Evolutionary conservation across 2,888 invertebrate species (phyloP).

Genomic region (Cerastis rubricosa): DNA sequence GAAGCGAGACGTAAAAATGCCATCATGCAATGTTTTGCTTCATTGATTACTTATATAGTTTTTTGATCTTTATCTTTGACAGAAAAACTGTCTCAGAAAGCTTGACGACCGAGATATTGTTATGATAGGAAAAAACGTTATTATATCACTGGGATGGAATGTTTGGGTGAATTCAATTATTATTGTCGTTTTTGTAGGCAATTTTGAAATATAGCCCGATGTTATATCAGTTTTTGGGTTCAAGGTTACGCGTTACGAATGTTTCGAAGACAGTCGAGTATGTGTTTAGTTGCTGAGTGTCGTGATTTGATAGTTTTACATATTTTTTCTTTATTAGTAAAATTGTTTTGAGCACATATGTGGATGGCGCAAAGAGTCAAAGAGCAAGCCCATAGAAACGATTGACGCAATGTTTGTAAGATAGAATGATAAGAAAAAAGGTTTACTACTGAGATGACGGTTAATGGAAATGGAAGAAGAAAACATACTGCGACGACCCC

Average conservation of each 20-base stretch:
- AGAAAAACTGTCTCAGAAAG: constrained; percentile 66
- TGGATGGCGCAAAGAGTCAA: background rate
- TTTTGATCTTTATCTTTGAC: constrained; percentile 61
- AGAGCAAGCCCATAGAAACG: background rate
- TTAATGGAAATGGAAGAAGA: background rate
- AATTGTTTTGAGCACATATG: background rate
- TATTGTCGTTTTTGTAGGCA: constrained; percentile 31
- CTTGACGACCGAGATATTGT: constrained; percentile 56
- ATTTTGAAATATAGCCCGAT: constrained; percentile 15
- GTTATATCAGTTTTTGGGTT: constrained; percentile 3
- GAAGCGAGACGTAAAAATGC: constrained; percentile 60
- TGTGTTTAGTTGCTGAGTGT: background rate
- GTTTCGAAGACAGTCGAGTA: background rate
- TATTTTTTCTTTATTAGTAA: background rate
- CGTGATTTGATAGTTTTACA: background rate
- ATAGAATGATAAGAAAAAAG: background rate
- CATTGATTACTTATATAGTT: constrained; percentile 64
- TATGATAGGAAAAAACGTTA: constrained; percentile 49
- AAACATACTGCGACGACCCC: background rate
- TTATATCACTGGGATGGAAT: constrained; percentile 47
- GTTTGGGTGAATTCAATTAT: constrained; percentile 48
- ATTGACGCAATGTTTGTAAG: background rate
- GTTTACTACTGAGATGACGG: background rate
- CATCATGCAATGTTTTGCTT: constrained; percentile 64
- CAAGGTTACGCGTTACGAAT: background rate